Base-by-base conservation (phyloP, 2,797 vertebrate species). In the Luscinia luscinia region DNA sequence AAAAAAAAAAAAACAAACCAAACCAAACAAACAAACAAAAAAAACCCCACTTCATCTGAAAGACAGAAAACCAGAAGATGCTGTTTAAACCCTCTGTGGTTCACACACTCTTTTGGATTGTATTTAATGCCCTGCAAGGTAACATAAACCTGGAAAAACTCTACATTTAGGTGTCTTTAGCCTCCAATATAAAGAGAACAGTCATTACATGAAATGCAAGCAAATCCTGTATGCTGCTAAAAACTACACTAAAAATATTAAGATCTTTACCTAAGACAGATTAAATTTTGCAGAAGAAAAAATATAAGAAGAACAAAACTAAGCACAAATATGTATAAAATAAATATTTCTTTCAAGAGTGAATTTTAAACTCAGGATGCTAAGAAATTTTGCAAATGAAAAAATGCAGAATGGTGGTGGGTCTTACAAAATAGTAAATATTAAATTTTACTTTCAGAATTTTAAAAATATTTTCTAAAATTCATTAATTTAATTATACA, bases 11-110 rank as follows among this genome's bases (percentile, higher is more conserved):
- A 43, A 18, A 17, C 6, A 41, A 15, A 40, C 14, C 14, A 40
- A 40, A 41, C 15, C 15, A 41, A 41, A 16, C 16, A 41, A 16
- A 41, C 17, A 43, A 94, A 32, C 38, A 38, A 38, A 38, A 38
- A 38, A 38, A 38, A 38, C 10, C 8, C 2, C 8, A 79, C 13
- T 78, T 88, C 32, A 55, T 26, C 24, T 77, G 48, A 75, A 94
- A 72, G 75, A 92, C 13, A 63, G 40, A 36, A 91, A 88, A 92
- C 19, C 38, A 84, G 82, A 95, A 85, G 61, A 89, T 67, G 10
- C 30, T 20, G 9, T 72, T 76, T 72, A 89, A 72, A 86, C 78
- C 38, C 19, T 82, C 36, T 72, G 48, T 76, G 73, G 28, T 64
- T 57, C 43, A 38, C 12, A 26, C 77, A 23, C 14, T 48, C 11